A percentile compares a stretch with the other conserved stretches of the same genome.
Conservation (phyloP, 2,888 invertebrate genomes). For the Girardia tigrina region DNA sequence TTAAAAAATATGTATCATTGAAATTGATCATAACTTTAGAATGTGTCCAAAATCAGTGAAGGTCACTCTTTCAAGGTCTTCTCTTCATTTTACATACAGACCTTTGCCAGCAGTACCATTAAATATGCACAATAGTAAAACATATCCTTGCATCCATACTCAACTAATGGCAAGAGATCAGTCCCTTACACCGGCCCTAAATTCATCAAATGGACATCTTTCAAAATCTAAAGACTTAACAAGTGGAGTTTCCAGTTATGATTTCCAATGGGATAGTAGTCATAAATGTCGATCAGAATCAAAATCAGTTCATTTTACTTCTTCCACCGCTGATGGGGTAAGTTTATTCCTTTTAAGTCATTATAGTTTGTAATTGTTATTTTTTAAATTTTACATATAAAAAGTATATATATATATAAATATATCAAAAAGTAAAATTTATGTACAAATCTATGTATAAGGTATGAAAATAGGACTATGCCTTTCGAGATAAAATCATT, state of each 20-base stretch:
- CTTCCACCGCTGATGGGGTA: not conserved
- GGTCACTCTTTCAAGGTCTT: not conserved
- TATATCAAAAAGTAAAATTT: too few relatives aligned
- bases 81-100: not conserved
- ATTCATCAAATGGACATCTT: not conserved
- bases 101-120: not conserved
- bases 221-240: not conserved
- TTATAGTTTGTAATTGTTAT: not conserved
- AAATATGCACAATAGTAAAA: slow-evolving; percentile 13
- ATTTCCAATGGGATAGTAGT: not conserved
- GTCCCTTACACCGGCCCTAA: not conserved
- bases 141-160: not conserved
- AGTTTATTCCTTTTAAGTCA: not conserved
- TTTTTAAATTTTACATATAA: too few relatives aligned
- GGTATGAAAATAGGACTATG: not conserved
- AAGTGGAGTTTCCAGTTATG: not conserved
- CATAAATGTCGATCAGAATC: not conserved
- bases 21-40: not conserved
- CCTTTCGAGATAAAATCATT: not conserved
- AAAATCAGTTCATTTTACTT: slow-evolving; percentile 6
- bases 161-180: not conserved
- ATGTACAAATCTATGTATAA: too few relatives aligned
- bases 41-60: slow-evolving; percentile 2
- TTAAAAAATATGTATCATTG: not conserved
- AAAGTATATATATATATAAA: too few relatives aligned